Evolutionary conservation across 2,888 invertebrate species (phyloP).

Genomic region (Halocaridina rubra): DNA sequence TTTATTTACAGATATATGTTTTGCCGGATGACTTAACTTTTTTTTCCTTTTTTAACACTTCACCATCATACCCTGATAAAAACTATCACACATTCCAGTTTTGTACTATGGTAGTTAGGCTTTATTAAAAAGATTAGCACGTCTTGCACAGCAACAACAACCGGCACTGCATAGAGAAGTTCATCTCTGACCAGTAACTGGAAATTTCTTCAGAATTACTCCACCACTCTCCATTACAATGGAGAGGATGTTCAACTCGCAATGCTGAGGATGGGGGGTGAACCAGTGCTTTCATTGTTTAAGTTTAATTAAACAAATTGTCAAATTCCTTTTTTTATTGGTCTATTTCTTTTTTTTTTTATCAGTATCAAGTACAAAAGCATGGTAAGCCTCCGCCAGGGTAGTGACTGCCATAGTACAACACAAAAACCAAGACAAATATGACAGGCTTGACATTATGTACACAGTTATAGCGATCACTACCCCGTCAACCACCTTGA

Average conservation of each 20-base stretch:
- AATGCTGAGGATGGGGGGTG: too few species aligned
- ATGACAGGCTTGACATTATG: conserved; percentile 41
- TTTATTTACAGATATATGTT: neutral
- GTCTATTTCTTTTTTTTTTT: conserved; percentile 53
- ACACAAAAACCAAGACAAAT: conserved; percentile 48
- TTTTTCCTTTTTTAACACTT: neutral
- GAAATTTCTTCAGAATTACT: too few species aligned
- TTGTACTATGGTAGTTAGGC: conserved; percentile 43
- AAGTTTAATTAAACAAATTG: conserved; percentile 58
- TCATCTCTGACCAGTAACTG: too few species aligned
- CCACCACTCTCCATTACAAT: too few species aligned
- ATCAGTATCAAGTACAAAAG: conserved; percentile 57
- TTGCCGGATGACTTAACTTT: neutral
- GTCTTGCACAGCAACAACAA: too few species aligned
- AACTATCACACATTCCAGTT: conserved; percentile 49
- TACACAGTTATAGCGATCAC: conserved; percentile 52
- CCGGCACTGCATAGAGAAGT: too few species aligned
- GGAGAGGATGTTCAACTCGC: too few species aligned
- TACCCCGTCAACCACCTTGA: conserved; percentile 55
- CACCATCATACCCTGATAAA: conserved; percentile 42
- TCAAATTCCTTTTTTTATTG: conserved; percentile 54
- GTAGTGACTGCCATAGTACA: conserved; percentile 52
- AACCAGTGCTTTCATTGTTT: neutral
- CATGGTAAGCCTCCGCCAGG: conserved; percentile 55
- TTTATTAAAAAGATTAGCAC: neutral